Evolutionary conservation across 2,113 vertebrate species (phyloP).

Genomic region (Axis porcinus): DNA sequence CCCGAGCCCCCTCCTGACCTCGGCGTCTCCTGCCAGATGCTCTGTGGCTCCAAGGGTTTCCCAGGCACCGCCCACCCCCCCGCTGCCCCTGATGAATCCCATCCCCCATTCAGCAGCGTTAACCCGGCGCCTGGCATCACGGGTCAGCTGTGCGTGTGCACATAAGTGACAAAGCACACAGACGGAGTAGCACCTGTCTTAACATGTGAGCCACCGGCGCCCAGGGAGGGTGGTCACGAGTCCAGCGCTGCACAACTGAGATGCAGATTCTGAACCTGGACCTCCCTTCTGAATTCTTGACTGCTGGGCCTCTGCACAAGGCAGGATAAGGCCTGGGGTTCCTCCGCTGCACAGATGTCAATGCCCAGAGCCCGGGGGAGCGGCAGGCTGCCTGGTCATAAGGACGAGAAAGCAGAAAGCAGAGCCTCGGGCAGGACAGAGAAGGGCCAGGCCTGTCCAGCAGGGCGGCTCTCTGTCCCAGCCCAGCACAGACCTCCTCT

Average conservation of each 20-base stretch:
- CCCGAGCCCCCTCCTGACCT: background rate
- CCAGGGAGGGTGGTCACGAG: fast-evolving
- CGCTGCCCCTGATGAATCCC: fast-evolving
- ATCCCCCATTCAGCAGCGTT: fast-evolving
- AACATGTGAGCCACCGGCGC: fast-evolving
- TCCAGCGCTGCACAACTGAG: fast-evolving
- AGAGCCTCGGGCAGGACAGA: background rate
- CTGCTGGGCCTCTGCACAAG: fast-evolving
- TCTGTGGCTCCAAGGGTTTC: too few species aligned
- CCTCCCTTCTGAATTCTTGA: fast-evolving
- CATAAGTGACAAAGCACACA: background rate
- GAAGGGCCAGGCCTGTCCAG: background rate
- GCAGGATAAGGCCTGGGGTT: background rate
- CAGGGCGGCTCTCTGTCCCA: background rate
- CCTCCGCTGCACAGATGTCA: background rate
- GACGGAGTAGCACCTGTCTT: fast-evolving
- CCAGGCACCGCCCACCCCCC: fast-evolving
- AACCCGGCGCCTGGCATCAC: fast-evolving
- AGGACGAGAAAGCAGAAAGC: background rate
- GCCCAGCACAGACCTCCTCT: background rate
- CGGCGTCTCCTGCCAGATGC: background rate
- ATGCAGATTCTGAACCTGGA: background rate
- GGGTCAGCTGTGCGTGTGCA: background rate
- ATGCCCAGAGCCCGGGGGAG: background rate
- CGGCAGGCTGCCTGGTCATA: too few species aligned